phyloP scores from a whole-genome alignment of 2,888 invertebrate genomes.

The Chymomyza procnemis region DNA sequence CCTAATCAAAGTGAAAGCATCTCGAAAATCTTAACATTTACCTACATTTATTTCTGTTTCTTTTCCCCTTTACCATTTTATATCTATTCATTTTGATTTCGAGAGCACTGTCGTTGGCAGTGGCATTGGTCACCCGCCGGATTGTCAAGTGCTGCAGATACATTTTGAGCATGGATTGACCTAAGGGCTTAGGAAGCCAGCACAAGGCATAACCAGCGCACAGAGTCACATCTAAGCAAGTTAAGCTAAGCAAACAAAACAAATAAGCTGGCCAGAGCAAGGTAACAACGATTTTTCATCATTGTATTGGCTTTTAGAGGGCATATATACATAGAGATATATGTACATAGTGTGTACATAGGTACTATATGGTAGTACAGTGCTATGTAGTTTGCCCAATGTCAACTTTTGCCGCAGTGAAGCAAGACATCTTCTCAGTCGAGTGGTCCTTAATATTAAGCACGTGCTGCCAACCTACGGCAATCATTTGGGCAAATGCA shows the following conservation, averaged over 20 bases:
- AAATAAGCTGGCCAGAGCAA: constrained; percentile 2
- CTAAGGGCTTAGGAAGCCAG: constrained; percentile 15
- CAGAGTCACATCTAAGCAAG: constrained; percentile 19
- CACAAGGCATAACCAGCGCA: constrained; percentile 4
- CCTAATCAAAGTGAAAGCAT: constrained; percentile 48
- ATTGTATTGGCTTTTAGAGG: constrained; percentile 28
- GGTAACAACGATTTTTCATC: constrained; percentile 19
- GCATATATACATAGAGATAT: not conserved
- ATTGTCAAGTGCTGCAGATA: constrained; percentile 50
- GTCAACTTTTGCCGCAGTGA: constrained; percentile 62
- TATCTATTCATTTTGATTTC: constrained; percentile 1
- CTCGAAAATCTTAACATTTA: constrained; percentile 3
- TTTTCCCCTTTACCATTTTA: constrained; percentile 17
- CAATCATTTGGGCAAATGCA: not conserved
- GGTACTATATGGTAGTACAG: not conserved
- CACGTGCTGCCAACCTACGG: constrained; percentile 39
- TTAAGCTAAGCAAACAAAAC: not conserved
- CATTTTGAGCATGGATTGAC: constrained; percentile 14
- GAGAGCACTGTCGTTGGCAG: not conserved
- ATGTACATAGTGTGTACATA: not conserved
- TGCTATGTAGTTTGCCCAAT: constrained; percentile 33
- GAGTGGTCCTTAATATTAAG: constrained; percentile 40
- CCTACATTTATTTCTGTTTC: not conserved
- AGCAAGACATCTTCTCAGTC: constrained; percentile 27
- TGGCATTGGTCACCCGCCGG: not conserved